phyloP scores from a whole-genome alignment of 1,140 invertebrate genomes.

The Nylanderia fulva region DNA sequence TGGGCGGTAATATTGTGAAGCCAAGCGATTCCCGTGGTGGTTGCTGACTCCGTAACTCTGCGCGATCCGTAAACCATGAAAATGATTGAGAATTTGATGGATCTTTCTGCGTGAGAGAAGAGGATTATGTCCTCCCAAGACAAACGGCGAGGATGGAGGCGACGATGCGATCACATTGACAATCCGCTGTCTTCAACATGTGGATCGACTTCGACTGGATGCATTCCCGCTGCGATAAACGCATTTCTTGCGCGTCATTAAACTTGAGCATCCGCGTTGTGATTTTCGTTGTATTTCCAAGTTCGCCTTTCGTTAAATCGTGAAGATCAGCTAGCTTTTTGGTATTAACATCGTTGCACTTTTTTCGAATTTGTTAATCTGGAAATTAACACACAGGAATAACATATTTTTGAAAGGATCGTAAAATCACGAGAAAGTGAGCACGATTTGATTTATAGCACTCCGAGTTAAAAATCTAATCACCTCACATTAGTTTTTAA shows the following conservation, averaged over 20 bases:
- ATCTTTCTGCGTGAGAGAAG: constrained; percentile 1
- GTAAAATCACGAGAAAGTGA: not conserved
- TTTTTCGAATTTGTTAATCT: not conserved
- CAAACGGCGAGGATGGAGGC: not conserved
- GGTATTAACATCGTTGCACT: not conserved
- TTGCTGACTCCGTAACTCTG: constrained; percentile 61
- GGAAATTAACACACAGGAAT: not conserved
- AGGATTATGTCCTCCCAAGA: not conserved
- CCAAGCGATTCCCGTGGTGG: constrained; percentile 71
- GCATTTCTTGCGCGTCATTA: constrained; percentile 20
- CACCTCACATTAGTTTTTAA: not conserved
- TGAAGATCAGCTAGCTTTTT: not conserved
- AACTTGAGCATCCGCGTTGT: not conserved
- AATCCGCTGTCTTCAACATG: not conserved
- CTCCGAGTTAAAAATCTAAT: constrained; percentile 10
- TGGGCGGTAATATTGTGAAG: constrained; percentile 71
- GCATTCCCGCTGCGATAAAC: not conserved
- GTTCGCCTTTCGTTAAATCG: not conserved
- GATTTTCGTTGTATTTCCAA: not conserved
- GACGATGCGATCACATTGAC: constrained; percentile 9
- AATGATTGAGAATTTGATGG: constrained; percentile 42
- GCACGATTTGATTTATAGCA: not conserved
- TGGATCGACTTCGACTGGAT: constrained; percentile 2
- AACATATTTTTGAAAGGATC: not conserved
- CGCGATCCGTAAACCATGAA: constrained; percentile 72